A percentile compares a stretch with the other conserved stretches of the same genome.
phyloP scores from a whole-genome alignment of 2,113 vertebrate species.

The Bucco capensis region DNA sequence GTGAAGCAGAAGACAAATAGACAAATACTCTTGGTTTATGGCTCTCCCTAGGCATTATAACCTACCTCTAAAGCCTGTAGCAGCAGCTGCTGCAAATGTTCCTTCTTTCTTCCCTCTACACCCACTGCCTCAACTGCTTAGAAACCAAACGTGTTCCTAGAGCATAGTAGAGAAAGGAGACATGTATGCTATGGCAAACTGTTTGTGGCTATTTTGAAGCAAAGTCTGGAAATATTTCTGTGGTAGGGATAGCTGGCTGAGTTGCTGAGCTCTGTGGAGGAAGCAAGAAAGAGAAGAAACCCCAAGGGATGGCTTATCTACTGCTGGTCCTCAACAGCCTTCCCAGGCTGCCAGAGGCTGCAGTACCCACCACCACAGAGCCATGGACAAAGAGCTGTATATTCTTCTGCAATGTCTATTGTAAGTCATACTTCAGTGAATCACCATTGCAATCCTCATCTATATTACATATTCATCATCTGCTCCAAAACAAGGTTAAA shows the following conservation, averaged over 20 bases:
- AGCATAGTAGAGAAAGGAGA: not conserved
- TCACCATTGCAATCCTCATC: not conserved
- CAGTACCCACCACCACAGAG: not conserved
- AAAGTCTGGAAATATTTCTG: not conserved
- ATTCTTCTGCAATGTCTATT: not conserved
- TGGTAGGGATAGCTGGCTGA: not conserved
- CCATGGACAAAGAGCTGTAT: rapidly evolving
- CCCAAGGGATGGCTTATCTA: not conserved
- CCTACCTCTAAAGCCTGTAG: not conserved
- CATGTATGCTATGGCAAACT: not conserved
- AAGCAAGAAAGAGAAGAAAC: not conserved
- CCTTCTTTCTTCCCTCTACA: not conserved
- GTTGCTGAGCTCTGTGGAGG: not conserved
- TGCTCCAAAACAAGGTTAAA: conserved; percentile 4
- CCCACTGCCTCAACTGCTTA: not conserved
- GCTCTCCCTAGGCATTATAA: not conserved
- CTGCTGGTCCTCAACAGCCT: not conserved
- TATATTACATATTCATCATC: not conserved
- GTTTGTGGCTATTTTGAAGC: not conserved
- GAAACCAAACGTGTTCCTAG: not conserved
- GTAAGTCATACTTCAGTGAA: not conserved
- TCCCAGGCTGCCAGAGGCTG: not conserved
- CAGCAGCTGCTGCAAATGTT: not conserved
- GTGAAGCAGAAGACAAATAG: not conserved
- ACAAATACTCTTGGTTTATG: not conserved